Conservation (phyloP, 2,888 invertebrate species). For the Cyrtodaria siliqua region DNA sequence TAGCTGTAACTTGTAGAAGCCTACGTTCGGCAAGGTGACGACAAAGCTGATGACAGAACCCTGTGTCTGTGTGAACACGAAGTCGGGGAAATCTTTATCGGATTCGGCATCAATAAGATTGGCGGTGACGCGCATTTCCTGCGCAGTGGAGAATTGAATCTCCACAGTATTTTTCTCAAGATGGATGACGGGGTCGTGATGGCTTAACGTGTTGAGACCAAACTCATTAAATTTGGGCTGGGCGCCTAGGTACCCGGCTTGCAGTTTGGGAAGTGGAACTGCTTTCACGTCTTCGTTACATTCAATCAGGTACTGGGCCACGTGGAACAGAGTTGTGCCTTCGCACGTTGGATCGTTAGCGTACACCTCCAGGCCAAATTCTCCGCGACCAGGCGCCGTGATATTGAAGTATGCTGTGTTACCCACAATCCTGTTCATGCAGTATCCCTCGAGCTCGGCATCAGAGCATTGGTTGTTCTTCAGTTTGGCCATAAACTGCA, state of each 20-base stretch:
- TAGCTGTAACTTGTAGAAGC: conserved; percentile 86
- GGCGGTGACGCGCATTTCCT: conserved; percentile 84
- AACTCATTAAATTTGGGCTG: conserved; percentile 84
- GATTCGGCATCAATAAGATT: conserved; percentile 83
- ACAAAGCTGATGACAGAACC: conserved; percentile 78
- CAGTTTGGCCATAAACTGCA: conserved; percentile 85
- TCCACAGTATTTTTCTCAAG: conserved; percentile 80
- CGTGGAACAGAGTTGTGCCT: conserved; percentile 84
- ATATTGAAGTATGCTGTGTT: conserved; percentile 85
- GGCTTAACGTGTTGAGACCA: conserved; percentile 80
- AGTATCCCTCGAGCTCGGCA: conserved; percentile 83
- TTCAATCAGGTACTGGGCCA: conserved; percentile 84
- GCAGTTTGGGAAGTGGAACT: conserved; percentile 83
- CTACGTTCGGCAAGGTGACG: conserved; percentile 79
- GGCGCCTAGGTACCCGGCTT: conserved; percentile 85
- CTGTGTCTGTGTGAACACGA: conserved; percentile 80
- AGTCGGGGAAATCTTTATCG: conserved; percentile 79
- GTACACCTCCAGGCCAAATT: conserved; percentile 85
- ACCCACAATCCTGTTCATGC: conserved; percentile 84
- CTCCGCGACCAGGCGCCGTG: conserved; percentile 83
- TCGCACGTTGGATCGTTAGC: conserved; percentile 85
- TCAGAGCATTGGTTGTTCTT: conserved; percentile 82
- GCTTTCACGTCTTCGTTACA: conserved; percentile 83
- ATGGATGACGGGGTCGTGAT: conserved; percentile 84
- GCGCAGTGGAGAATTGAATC: conserved; percentile 76